Percentiles rank a stretch among this genome's conserved stretches.
Conservation (phyloP, 2,888 invertebrate species). For the Alcis repandata region DNA sequence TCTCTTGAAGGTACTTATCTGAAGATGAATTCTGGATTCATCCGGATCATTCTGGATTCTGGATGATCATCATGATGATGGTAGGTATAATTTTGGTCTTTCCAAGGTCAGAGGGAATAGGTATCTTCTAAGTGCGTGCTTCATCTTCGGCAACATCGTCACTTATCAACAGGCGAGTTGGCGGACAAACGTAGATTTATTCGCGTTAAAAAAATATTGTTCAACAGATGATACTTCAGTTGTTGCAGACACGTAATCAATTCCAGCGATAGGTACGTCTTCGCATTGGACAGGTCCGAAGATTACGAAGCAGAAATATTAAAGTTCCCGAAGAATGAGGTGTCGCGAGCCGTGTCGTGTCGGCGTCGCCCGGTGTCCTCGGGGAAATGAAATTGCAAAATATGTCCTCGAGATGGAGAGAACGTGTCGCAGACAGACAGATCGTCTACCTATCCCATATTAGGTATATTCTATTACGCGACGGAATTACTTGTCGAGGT, state of each 20-base stretch:
- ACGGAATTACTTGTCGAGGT: conserved; percentile 35
- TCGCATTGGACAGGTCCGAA: conserved; percentile 57
- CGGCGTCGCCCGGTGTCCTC: conserved; percentile 55
- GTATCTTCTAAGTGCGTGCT: no score
- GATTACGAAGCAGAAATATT: conserved; percentile 72
- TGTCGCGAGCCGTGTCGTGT: conserved; percentile 54
- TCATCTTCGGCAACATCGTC: no score
- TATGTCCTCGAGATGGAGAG: conserved; percentile 69
- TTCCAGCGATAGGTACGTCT: conserved; percentile 22
- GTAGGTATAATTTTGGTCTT: no score
- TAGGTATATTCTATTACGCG: conserved; percentile 47
- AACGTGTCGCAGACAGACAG: conserved; percentile 63
- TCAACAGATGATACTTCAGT: no score
- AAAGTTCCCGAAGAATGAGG: conserved; percentile 72
- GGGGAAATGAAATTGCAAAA: conserved; percentile 84
- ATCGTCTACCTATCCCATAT: conserved; percentile 48
- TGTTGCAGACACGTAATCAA: conserved; percentile 40
- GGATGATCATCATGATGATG: no score
- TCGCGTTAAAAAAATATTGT: no score
- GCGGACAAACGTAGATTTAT: no score
- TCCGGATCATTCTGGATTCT: no score
- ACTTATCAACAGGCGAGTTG: no score
- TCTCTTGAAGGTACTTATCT: neutral
- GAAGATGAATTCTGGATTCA: no score
- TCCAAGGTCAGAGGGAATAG: no score